Conservation (phyloP, 2,888 invertebrate genomes). For the Clanis bilineata region DNA sequence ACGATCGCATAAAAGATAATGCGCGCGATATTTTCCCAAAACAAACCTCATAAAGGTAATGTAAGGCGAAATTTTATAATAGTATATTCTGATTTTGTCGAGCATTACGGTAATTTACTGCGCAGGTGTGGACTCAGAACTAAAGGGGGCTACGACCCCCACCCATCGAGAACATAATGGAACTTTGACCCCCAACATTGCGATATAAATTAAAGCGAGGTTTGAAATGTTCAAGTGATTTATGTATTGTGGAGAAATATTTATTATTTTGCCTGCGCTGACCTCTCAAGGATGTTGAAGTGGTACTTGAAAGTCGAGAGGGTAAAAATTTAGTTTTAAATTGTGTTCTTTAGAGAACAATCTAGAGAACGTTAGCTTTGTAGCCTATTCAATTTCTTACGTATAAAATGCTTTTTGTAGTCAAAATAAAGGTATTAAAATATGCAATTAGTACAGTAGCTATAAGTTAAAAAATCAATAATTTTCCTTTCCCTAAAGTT, state of each 20-base stretch:
- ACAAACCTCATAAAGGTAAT: slow-evolving; percentile 34
- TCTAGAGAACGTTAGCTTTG: too few relatives aligned
- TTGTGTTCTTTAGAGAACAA: not conserved
- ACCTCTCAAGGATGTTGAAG: not conserved
- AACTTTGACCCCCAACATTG: not conserved
- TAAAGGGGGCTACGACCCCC: slow-evolving; percentile 32
- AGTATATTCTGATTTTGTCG: slow-evolving; percentile 43
- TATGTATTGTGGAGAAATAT: not conserved
- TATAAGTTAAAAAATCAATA: too few relatives aligned
- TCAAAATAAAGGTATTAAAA: not conserved
- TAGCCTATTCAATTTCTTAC: too few relatives aligned
- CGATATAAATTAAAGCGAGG: not conserved
- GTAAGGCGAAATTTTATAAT: slow-evolving; percentile 44
- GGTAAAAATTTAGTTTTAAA: not conserved
- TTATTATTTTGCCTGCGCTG: not conserved
- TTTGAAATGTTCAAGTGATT: not conserved
- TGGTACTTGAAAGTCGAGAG: not conserved
- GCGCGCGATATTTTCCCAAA: slow-evolving; percentile 19
- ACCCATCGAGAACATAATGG: not conserved
- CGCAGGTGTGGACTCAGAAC: slow-evolving; percentile 27
- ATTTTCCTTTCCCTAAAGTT: too few relatives aligned
- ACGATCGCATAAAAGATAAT: slow-evolving; percentile 2
- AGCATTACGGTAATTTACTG: slow-evolving; percentile 47
- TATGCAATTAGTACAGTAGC: too few relatives aligned
- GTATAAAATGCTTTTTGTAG: too few relatives aligned